Conservation (phyloP, 2,797 vertebrate species). For the Chloroceryle amazona region DNA sequence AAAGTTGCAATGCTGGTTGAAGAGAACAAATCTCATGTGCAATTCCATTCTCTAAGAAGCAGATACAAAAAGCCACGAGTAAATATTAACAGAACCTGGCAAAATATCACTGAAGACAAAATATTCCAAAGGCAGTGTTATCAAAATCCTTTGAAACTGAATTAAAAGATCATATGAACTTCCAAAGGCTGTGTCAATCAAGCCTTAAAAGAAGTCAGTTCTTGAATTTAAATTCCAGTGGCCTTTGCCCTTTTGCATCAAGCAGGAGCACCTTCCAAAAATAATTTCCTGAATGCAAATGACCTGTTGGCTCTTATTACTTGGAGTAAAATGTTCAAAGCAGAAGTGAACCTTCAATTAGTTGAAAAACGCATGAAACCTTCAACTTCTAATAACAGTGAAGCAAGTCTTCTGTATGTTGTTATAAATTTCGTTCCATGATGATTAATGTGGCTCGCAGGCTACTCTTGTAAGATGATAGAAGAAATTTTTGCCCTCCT, state of each 20-base stretch:
- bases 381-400: slow-evolving; percentile 55
- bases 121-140: not conserved
- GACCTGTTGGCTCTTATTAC: slow-evolving; percentile 23
- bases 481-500: slow-evolving; percentile 44
- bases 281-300: slow-evolving; percentile 51
- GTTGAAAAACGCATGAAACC: slow-evolving; percentile 32
- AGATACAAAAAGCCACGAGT: not conserved
- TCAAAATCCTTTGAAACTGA: not conserved
- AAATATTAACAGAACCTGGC: not conserved
- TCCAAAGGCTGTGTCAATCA: not conserved
- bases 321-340: not conserved
- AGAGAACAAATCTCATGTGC: not conserved
- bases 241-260: slow-evolving; percentile 38
- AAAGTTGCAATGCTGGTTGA: not conserved
- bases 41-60: not conserved
- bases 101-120: not conserved
- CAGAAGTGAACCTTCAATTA: slow-evolving; percentile 20
- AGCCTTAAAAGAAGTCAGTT: not conserved
- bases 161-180: not conserved
- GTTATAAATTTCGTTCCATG: slow-evolving; percentile 40
- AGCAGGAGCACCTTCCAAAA: slow-evolving; percentile 42
- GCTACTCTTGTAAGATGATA: slow-evolving; percentile 46
- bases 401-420: slow-evolving; percentile 44
- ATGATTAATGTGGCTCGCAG: slow-evolving; percentile 49
- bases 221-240: not conserved